Conservation (phyloP, 2,113 vertebrate species). For the Prionailurus bengalensis region DNA sequence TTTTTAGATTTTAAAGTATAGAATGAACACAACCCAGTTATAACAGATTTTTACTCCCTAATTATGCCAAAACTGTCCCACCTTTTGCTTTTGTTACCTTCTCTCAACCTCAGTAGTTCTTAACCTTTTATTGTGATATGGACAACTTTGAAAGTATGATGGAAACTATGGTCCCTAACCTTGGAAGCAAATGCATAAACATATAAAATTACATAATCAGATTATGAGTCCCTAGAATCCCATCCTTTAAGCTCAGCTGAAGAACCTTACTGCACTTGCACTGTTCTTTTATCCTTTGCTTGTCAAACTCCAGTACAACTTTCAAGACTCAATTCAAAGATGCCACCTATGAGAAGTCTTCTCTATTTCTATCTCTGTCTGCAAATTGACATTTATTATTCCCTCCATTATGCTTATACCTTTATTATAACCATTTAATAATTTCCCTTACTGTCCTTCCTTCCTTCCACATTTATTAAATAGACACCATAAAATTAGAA, state of each 20-base stretch:
- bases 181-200: constrained; percentile 21
- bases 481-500: neutral
- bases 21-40: neutral
- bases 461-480: constrained; percentile 37
- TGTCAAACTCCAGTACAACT: neutral
- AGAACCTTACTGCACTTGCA: neutral
- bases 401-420: neutral
- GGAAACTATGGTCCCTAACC: neutral
- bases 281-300: constrained; percentile 36
- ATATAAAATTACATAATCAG: constrained; percentile 16
- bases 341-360: neutral
- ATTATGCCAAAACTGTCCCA: neutral
- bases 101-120: neutral
- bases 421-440: constrained; percentile 3
- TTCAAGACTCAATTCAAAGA: neutral
- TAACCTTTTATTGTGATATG: neutral
- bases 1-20: neutral
- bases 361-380: neutral
- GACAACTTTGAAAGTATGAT: neutral
- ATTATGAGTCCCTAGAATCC: constrained; percentile 23
- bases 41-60: neutral
- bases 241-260: neutral
- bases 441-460: neutral
- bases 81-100: neutral
- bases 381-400: constrained; percentile 37